Conservation (phyloP, 2,113 vertebrate genomes). For the Naja naja region DNA sequence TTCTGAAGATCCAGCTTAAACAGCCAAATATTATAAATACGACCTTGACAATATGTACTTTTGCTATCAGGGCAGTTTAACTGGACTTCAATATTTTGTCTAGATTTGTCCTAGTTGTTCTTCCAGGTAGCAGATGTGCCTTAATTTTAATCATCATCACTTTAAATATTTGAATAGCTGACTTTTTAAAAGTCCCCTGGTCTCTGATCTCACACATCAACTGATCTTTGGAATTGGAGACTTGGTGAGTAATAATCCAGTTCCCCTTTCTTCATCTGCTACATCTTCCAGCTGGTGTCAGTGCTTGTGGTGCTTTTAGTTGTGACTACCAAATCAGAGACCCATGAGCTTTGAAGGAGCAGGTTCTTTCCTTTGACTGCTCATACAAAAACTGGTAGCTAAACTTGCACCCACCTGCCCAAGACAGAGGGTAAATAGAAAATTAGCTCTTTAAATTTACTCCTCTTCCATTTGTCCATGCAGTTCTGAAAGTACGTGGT, state of each 20-base stretch:
- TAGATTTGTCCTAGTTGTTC: background rate
- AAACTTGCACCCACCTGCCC: background rate
- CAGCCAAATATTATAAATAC: background rate
- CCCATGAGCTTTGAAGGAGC: background rate
- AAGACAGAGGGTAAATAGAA: background rate
- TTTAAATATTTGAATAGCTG: background rate
- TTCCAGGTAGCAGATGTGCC: background rate
- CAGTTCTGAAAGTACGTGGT: background rate
- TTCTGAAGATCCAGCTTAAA: background rate
- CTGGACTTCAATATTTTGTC: background rate
- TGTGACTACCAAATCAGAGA: background rate
- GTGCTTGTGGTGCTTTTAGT: background rate
- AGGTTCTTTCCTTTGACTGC: background rate
- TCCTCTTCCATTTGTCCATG: background rate
- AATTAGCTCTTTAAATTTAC: background rate
- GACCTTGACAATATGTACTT: background rate
- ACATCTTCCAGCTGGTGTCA: background rate
- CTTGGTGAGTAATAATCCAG: background rate
- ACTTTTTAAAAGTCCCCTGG: background rate
- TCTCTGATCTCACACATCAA: background rate
- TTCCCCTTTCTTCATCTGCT: background rate
- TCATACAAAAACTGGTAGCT: background rate
- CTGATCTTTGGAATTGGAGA: background rate
- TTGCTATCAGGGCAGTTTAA: background rate
- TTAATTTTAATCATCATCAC: background rate